Evolutionary conservation across 1,140 invertebrate species (phyloP), one percentile per base, ranked within the genome.

Genomic region (Monomorium pharaonis): DNA sequence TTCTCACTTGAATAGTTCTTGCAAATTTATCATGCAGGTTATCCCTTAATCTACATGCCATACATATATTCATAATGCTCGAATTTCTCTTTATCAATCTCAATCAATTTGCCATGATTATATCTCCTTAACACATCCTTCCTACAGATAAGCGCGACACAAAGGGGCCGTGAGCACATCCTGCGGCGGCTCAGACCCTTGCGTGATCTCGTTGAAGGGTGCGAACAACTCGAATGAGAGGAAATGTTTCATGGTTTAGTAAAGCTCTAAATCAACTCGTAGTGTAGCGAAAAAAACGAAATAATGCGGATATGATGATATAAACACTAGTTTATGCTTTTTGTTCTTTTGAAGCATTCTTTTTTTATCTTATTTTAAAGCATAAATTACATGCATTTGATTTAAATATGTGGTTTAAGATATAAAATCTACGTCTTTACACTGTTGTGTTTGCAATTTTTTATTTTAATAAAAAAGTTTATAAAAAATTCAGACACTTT

Each of bases 81-180:
- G 24, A 56, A 30, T 60, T 81, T 44, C 78, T 30, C 21, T 44
- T 83, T 30, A 7, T 47, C 27, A 72, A 60, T 58, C 18, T 44
- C 9, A 56, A 83, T 72, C 78, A 83, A 83, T 83, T 83, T 74
- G 67, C 18, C 51, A 47, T 14, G 42, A 83, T 81, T 44, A 72
- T 83, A 72, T 83, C 65, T 83, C 24, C 37, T 72, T 72, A 58
- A 18, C 16, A 74, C 33, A 72, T 83, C 51, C 67, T 74, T 83
- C 78, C 51, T 72, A 47, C 14, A 74, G 67, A 83, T 72, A 83
- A 74, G 67, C 16, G 27, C 24, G 24, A 72, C 51, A 72, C 65
- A 74, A 58, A 83, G 78, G 37, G 51, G 14, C n/a, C 18, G 2
- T 33, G 37, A 83, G 58, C 27, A 83, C 51, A 27, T 47, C 67